Conservation (phyloP, 2,113 vertebrate genomes). For the Thalassoma bifasciatum region DNA sequence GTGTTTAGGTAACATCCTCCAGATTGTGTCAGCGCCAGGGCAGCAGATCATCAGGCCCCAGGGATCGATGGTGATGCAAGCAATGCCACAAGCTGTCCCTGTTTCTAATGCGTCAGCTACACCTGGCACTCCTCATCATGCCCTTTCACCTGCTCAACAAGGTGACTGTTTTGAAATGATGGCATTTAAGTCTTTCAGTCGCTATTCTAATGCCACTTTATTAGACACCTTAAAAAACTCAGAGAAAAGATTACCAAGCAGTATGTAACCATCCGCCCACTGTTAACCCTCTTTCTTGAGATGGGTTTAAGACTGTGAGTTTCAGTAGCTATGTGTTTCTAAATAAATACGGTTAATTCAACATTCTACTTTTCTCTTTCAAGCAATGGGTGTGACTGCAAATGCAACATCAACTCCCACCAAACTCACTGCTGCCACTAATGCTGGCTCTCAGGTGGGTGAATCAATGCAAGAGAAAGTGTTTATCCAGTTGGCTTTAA, state of each 20-base stretch:
- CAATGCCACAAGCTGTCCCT: constrained; percentile 82
- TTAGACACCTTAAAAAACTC: too few relatives aligned
- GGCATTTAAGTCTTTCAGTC: background rate
- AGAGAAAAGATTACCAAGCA: too few relatives aligned
- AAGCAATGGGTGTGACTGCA: constrained; percentile 55
- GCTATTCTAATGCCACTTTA: too few relatives aligned
- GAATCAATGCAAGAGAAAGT: background rate
- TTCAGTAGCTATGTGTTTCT: background rate
- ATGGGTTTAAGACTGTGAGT: background rate
- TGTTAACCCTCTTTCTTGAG: too few relatives aligned
- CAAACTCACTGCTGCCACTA: constrained; percentile 56
- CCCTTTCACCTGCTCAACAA: constrained; percentile 82
- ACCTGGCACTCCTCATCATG: constrained; percentile 80
- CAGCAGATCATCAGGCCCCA: constrained; percentile 89
- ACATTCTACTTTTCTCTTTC: constrained; percentile 13
- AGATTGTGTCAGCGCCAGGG: constrained; percentile 92
- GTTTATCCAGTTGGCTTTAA: background rate
- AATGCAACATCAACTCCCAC: constrained; percentile 65
- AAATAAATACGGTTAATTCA: background rate
- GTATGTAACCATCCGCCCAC: too few relatives aligned
- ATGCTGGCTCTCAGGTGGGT: constrained; percentile 70
- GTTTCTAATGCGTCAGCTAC: constrained; percentile 83
- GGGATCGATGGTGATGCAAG: constrained; percentile 89
- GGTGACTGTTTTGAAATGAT: constrained; percentile 69
- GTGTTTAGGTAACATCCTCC: constrained; percentile 90